Evolutionary conservation across 2,113 vertebrate genomes (phyloP).

Genomic region (Heterochromis multidens): DNA sequence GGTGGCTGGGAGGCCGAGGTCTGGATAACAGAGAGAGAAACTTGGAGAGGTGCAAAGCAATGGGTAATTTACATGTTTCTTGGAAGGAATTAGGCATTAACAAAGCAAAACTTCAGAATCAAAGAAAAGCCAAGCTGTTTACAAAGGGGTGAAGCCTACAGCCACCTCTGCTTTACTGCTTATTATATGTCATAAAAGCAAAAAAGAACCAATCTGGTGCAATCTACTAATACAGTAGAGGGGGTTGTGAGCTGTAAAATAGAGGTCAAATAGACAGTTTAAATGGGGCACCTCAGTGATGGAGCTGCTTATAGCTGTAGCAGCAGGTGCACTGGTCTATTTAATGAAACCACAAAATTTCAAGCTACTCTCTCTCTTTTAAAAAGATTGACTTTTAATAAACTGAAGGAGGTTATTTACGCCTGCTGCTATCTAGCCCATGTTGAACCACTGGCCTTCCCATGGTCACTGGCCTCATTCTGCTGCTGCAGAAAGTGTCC

Average conservation of each 20-base stretch:
- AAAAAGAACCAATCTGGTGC: not conserved
- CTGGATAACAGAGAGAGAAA: slow-evolving; percentile 50
- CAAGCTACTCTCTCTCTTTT: not conserved
- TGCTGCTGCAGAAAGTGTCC: slow-evolving; percentile 45
- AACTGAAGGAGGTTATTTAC: slow-evolving; percentile 17
- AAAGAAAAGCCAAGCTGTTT: not conserved
- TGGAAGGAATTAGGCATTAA: not conserved
- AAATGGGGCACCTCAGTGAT: slow-evolving; percentile 32
- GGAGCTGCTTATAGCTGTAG: not conserved
- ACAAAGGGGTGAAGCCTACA: not conserved
- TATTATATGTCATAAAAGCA: not conserved
- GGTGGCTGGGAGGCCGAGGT: slow-evolving; percentile 78
- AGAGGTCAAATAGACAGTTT: slow-evolving; percentile 38
- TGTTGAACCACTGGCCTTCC: slow-evolving; percentile 44
- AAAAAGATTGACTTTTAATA: not conserved
- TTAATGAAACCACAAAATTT: not conserved
- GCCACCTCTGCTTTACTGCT: not conserved
- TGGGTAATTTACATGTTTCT: not conserved
- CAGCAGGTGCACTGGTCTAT: slow-evolving; percentile 6
- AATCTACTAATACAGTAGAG: not conserved
- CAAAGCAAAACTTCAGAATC: not conserved
- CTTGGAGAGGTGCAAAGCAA: not conserved
- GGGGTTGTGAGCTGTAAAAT: slow-evolving; percentile 16
- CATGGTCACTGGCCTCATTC: slow-evolving; percentile 71
- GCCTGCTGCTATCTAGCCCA: slow-evolving; percentile 21